A percentile compares a stretch with the other conserved stretches of the same genome.
Conservation (phyloP, 2,113 vertebrate genomes). For the Melanotaenia duboulayi region DNA sequence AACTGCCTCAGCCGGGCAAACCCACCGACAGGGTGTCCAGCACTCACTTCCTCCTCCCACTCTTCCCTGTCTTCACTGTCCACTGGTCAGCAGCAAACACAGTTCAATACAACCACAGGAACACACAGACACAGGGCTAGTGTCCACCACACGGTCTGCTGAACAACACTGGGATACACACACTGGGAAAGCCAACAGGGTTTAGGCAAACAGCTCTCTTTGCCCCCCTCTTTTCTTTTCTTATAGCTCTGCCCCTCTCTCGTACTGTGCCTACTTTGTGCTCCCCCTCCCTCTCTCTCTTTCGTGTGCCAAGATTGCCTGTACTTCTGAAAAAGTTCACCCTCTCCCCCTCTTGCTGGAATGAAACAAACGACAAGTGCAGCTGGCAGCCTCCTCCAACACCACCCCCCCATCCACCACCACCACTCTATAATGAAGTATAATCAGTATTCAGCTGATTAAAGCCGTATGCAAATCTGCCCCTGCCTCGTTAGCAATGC, state of each 20-base stretch:
- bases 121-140: slow-evolving; percentile 70
- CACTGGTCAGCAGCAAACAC: slow-evolving; percentile 64
- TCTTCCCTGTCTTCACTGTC: slow-evolving; percentile 65
- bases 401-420: not conserved
- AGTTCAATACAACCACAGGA: slow-evolving; percentile 62
- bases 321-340: slow-evolving; percentile 96
- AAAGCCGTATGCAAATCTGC: slow-evolving; percentile 99
- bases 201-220: slow-evolving; percentile 71
- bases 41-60: slow-evolving; percentile 52
- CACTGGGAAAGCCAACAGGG: slow-evolving; percentile 65
- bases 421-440: slow-evolving; percentile 92
- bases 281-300: slow-evolving; percentile 66
- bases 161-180: slow-evolving; percentile 73
- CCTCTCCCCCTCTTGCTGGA: slow-evolving; percentile 85
- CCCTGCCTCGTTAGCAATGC: slow-evolving; percentile 94
- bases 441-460: slow-evolving; percentile 99
- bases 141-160: slow-evolving; percentile 70
- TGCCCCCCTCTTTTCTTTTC: slow-evolving; percentile 63
- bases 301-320: slow-evolving; percentile 88
- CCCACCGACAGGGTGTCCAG: slow-evolving; percentile 60
- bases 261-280: slow-evolving; percentile 53
- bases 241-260: slow-evolving; percentile 63
- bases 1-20: slow-evolving; percentile 47
- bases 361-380: slow-evolving; percentile 99
- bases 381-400: slow-evolving; percentile 92